A percentile compares a stretch with the other conserved stretches of the same genome.
Conservation (phyloP, 2,113 vertebrate species). For the Myotis lucifugus region DNA sequence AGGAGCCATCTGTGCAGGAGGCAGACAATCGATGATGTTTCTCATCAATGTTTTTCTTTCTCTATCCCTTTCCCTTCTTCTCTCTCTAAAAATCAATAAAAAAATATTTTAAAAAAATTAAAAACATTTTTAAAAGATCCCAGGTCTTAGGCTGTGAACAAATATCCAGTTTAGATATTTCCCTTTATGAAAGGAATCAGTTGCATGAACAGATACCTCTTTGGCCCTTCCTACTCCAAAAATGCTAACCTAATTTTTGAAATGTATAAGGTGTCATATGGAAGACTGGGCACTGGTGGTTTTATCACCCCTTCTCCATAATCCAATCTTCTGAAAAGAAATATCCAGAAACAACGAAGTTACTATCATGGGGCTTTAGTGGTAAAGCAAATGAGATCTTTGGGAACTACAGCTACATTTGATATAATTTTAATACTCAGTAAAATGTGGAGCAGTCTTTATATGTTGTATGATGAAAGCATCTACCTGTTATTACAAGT, state of each 20-base stretch:
- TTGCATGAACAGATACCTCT: constrained; percentile 11
- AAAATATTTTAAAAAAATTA: not conserved
- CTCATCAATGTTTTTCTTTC: too few relatives aligned
- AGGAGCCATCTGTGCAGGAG: too few relatives aligned
- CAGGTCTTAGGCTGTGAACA: not conserved
- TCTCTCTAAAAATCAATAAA: not conserved
- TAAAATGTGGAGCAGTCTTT: constrained; percentile 47
- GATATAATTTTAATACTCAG: constrained; percentile 38
- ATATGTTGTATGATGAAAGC: constrained; percentile 25
- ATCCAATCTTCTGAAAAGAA: constrained; percentile 43
- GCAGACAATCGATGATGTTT: too few relatives aligned
- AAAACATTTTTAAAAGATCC: not conserved
- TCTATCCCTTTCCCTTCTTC: too few relatives aligned
- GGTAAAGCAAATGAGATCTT: constrained; percentile 25
- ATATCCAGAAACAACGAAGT: constrained; percentile 38
- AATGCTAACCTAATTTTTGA: constrained; percentile 13
- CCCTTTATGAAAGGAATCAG: not conserved
- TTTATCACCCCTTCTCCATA: constrained; percentile 9
- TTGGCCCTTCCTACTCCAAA: not conserved
- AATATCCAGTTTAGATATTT: constrained; percentile 9
- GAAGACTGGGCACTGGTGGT: constrained; percentile 5
- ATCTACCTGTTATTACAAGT: not conserved
- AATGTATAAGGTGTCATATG: not conserved
- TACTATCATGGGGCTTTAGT: constrained; percentile 4
- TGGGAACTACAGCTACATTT: constrained; percentile 21